Evolutionary conservation across 2,888 invertebrate genomes (phyloP).

Genomic region (Dione juno): DNA sequence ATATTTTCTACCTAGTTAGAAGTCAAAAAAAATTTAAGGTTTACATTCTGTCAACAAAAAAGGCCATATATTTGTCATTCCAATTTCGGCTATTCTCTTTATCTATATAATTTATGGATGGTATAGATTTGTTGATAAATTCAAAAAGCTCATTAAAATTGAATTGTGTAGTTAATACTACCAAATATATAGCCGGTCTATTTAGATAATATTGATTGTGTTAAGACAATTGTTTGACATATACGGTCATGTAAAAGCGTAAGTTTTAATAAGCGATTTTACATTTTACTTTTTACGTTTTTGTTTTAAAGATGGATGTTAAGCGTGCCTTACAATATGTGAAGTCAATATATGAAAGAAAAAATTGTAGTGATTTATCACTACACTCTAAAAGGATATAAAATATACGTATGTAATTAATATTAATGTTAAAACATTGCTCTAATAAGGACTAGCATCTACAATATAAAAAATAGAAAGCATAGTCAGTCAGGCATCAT

Average conservation of each 20-base stretch:
- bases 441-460: too few species aligned
- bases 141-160: conserved; percentile 4
- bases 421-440: too few species aligned
- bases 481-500: background rate
- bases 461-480: too few species aligned
- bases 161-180: background rate
- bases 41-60: background rate
- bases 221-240: conserved; percentile 10
- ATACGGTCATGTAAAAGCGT: background rate
- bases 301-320: too few species aligned
- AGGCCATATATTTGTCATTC: background rate
- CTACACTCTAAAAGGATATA: too few species aligned
- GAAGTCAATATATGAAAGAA: background rate
- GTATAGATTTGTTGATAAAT: background rate
- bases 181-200: background rate
- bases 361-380: background rate
- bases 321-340: background rate
- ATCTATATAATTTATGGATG: conserved; percentile 30
- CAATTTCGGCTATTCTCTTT: conserved; percentile 16
- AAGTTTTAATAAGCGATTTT: too few species aligned
- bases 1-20: background rate
- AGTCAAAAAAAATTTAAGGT: background rate
- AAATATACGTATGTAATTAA: too few species aligned
- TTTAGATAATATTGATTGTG: background rate
- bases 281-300: too few species aligned